Percentiles rank a stretch among this genome's conserved stretches.
Evolutionary conservation across 2,888 invertebrate species (phyloP).

Genomic region (Antheraea yamamai): DNA sequence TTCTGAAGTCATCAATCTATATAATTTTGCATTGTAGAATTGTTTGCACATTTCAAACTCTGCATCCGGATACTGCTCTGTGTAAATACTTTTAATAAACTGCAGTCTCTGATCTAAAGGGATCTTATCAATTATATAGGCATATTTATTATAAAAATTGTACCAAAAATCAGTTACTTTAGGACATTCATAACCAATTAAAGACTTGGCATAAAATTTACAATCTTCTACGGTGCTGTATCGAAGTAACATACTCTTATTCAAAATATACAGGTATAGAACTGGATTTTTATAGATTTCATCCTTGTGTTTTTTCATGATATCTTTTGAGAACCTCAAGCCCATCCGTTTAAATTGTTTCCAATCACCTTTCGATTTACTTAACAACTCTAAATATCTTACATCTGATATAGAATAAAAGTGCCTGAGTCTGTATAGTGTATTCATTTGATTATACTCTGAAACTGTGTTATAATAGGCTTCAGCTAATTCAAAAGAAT

Average conservation of each 20-base stretch:
- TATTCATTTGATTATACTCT: background rate
- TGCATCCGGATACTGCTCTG: slow-evolving; percentile 43
- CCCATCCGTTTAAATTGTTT: slow-evolving; percentile 33
- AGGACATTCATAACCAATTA: slow-evolving; percentile 38
- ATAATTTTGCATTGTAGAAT: slow-evolving; percentile 44
- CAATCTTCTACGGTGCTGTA: slow-evolving; percentile 46
- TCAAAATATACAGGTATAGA: slow-evolving; percentile 46
- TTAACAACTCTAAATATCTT: slow-evolving; percentile 54
- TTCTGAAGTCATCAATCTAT: slow-evolving; percentile 45
- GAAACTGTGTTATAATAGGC: slow-evolving; percentile 23
- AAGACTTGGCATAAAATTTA: slow-evolving; percentile 40
- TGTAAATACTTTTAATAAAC: slow-evolving; percentile 49
- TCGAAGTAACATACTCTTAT: slow-evolving; percentile 37
- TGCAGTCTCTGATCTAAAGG: slow-evolving; percentile 42
- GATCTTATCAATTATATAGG: slow-evolving; percentile 47
- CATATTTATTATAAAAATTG: slow-evolving; percentile 38
- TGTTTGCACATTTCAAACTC: slow-evolving; percentile 47
- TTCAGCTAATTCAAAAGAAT: slow-evolving; percentile 36
- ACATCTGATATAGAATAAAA: slow-evolving; percentile 38
- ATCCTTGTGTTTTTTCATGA: slow-evolving; percentile 51
- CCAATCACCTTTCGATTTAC: slow-evolving; percentile 30
- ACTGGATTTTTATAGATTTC: slow-evolving; percentile 45
- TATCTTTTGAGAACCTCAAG: slow-evolving; percentile 45
- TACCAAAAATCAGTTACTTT: slow-evolving; percentile 44
- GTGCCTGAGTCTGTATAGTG: slow-evolving; percentile 23